These are phyloP conservation scores for Amphiprion percula DNA, from an alignment of 2,113 vertebrate species.

Conservation along the genomic window DNA sequence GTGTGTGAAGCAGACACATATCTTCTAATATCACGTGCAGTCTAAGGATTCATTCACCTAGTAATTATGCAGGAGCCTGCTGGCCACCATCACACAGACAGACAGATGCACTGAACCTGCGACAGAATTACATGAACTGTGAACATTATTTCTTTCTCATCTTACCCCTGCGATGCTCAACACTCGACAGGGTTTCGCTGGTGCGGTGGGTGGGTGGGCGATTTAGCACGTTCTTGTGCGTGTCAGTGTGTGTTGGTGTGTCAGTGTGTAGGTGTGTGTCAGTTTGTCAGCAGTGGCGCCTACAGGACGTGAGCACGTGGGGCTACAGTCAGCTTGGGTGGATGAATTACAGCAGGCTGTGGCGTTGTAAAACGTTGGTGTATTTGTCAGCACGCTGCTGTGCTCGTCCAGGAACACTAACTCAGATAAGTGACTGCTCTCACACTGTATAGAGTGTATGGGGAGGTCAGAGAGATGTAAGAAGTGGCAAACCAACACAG, in stretches of 20 bases:
- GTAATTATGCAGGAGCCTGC: constrained; percentile 48
- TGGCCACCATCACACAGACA: constrained; percentile 44
- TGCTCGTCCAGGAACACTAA: constrained; percentile 69
- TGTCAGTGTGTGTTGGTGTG: constrained; percentile 59
- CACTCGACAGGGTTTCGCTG: constrained; percentile 57
- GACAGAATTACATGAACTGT: constrained; percentile 52
- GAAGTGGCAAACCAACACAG: constrained; percentile 63
- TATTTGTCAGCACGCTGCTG: constrained; percentile 68
- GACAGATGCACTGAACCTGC: constrained; percentile 47
- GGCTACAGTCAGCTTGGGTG: constrained; percentile 49
- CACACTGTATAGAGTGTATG: constrained; percentile 50
- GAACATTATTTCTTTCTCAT: constrained; percentile 59
- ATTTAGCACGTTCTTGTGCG: constrained; percentile 55
- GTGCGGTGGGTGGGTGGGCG: constrained; percentile 45
- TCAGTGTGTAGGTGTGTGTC: constrained; percentile 69
- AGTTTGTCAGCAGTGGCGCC: constrained; percentile 69
- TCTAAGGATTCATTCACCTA: constrained; percentile 52
- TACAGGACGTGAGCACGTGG: constrained; percentile 61
- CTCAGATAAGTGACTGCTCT: constrained; percentile 74
- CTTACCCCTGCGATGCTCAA: constrained; percentile 51
- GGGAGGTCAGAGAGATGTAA: constrained; percentile 69
- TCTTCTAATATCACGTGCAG: constrained; percentile 37
- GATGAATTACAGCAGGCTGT: constrained; percentile 69
- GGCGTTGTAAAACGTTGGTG: constrained; percentile 59
- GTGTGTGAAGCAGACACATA: constrained; percentile 16